Conservation (phyloP, 2,113 vertebrate genomes). For the Apteryx mantelli region DNA sequence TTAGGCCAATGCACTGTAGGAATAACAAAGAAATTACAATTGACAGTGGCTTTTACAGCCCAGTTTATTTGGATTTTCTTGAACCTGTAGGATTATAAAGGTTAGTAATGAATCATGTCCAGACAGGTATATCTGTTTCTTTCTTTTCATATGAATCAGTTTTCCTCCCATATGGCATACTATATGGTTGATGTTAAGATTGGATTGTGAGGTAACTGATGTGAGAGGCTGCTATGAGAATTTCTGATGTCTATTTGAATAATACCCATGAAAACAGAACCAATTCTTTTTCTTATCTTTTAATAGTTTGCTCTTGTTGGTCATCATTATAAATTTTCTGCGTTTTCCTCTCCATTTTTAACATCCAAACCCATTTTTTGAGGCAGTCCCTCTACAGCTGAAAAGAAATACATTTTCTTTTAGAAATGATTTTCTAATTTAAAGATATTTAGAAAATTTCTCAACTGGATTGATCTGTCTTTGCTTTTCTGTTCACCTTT, state of each 20-base stretch:
- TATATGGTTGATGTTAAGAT: not conserved
- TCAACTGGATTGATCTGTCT: not conserved
- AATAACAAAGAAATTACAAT: not conserved
- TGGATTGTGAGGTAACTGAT: not conserved
- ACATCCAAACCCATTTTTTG: not conserved
- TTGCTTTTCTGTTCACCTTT: not conserved
- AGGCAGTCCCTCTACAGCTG: not conserved
- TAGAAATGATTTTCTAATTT: not conserved
- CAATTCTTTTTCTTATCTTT: not conserved
- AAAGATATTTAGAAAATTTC: not conserved
- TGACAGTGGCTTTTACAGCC: not conserved
- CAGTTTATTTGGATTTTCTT: not conserved
- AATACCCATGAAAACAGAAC: not conserved
- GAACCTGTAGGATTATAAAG: not conserved
- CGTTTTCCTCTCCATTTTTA: not conserved
- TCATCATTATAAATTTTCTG: not conserved
- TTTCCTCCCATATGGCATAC: not conserved
- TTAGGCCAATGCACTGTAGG: not conserved
- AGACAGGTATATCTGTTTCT: not conserved
- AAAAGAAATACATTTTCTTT: not conserved
- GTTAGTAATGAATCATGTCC: not conserved
- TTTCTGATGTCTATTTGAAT: not conserved
- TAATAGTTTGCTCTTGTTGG: not conserved
- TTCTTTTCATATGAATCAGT: not conserved
- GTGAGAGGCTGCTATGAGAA: not conserved